Evolutionary conservation across 2,888 invertebrate genomes (phyloP).

Genomic region (Cataglyphis altisquamis): DNA sequence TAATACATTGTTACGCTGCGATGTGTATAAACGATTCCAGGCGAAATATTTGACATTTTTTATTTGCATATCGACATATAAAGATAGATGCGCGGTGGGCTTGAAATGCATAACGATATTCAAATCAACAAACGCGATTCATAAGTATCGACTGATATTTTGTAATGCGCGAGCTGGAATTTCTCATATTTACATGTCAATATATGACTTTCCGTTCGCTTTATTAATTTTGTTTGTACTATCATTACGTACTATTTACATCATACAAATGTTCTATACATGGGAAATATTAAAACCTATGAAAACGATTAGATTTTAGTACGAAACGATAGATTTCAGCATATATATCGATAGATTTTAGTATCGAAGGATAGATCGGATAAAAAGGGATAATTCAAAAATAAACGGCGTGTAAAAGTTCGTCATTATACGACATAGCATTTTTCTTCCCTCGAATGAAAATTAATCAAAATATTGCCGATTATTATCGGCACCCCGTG

Average conservation of each 20-base stretch:
- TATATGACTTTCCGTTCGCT: constrained; percentile 3
- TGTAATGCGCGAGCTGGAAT: constrained; percentile 9
- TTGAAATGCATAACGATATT: constrained; percentile 34
- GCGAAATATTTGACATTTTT: constrained; percentile 20
- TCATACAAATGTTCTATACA: not conserved
- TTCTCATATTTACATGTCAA: constrained; percentile 30
- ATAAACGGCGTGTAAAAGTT: not conserved
- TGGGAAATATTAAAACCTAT: not conserved
- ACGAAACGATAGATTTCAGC: not conserved
- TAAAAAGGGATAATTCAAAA: not conserved
- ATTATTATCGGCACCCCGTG: not conserved
- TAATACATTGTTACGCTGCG: not conserved
- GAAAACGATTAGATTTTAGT: not conserved
- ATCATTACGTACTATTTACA: not conserved
- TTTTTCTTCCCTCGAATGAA: not conserved
- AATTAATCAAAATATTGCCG: not conserved
- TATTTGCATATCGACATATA: constrained; percentile 33
- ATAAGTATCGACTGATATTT: constrained; percentile 24
- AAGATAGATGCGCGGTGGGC: constrained; percentile 1
- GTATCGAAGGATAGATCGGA: not conserved
- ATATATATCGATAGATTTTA: not conserved
- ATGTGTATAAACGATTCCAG: not conserved
- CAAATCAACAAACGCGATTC: constrained; percentile 12
- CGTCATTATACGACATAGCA: not conserved
- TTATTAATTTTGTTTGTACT: constrained; percentile 35